Evolutionary conservation across 2,888 invertebrate genomes (phyloP), one percentile per base, ranked within the genome.

Genomic region (Latrodectus hesperus): DNA sequence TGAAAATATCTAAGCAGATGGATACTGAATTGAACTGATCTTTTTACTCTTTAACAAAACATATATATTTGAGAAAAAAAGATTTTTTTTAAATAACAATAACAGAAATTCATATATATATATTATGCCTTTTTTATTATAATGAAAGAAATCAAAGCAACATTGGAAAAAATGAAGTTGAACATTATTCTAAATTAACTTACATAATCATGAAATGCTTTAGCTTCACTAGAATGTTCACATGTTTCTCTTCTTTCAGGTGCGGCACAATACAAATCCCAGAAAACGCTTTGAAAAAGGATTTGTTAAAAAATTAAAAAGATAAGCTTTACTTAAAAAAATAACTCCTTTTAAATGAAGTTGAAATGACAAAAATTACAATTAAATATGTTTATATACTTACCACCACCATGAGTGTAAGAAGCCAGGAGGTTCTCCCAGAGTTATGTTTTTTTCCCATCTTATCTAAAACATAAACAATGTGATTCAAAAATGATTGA

Each of bases 401-500:
- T 93, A 96, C 96, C 98, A 98, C 99, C 99, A 99, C 99, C 99
- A 99, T 84, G 99, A 99, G 93, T 99, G 98, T 91, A 99, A 94
- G 94, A 99, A 98, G 93, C 99, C 99, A 90, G 99, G 99, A 91
- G 98, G 98, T 93, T 99, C 99, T 73, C 98, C 98, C 91, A 99
- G 94, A 91, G 98, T 98, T 94, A 99, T 98, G 93, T 99, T 98
- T 94, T 99, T 99, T 94, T 99, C 99, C 98, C 99, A 99, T 95
- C 98, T 95, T 92, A 99, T 99, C 96, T 96, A 92, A 91, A 88
- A 84, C 83, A 38, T 14, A 8, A 77, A 71, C 38, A 38, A 38
- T 38, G 4, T 38, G 38, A 38, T 38, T 38, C 6, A 38, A 6
- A 38, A 38, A 38, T 1, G 1, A 22, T 38, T 38, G 2, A 38